Evolutionary conservation across 2,888 invertebrate species (phyloP), one percentile per base, ranked within the genome.

Genomic region (Nemotelus pantherinus): DNA sequence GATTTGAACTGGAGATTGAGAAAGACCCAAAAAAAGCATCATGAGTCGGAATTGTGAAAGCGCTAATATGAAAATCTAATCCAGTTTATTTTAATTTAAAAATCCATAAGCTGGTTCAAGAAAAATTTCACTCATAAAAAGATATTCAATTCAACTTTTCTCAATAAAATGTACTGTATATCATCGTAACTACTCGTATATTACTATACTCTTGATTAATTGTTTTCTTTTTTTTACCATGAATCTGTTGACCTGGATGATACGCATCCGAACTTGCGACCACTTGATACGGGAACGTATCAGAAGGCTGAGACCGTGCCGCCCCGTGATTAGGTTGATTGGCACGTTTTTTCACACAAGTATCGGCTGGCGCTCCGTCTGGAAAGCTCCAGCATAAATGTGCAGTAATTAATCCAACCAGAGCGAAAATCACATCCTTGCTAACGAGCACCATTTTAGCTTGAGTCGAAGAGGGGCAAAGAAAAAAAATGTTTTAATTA

Each of bases 361-460:
- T 91, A 84, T 94, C 94, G 47, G 94, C 91, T 0, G 94, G 94
- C 2, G 93, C 94, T 2, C 94, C 94, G 82, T 94, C 94, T n/a
- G 94, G 94, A 84, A 94, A 94, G 79, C 89, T 89, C 68, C 77
- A 53, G 3, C 86, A 83, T 78, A 86, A 87, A 77, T 87, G 84
- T 83, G 86, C 82, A 77, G 87, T 81, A 60, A 87, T 79, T 48
- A 88, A 80, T 81, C 85, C 87, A 25, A 83, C 82, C 43, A 88
- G 82, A 86, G 88, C 88, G n/a, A 77, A 63, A 39, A 77, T 9
- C 9, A 72, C 74, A 74, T 39, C 41, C 48, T 43, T 74, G 44
- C 25, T 39, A 1, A 41, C 6, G 60, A 43, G 39, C 50, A 55
- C 57, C 53, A 64, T 76, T 76, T 47, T 4, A 44, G 25, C 10